Evolutionary conservation across 2,888 invertebrate genomes (phyloP), one percentile per base, ranked within the genome.

Genomic region (Microplitis deprimator): DNA sequence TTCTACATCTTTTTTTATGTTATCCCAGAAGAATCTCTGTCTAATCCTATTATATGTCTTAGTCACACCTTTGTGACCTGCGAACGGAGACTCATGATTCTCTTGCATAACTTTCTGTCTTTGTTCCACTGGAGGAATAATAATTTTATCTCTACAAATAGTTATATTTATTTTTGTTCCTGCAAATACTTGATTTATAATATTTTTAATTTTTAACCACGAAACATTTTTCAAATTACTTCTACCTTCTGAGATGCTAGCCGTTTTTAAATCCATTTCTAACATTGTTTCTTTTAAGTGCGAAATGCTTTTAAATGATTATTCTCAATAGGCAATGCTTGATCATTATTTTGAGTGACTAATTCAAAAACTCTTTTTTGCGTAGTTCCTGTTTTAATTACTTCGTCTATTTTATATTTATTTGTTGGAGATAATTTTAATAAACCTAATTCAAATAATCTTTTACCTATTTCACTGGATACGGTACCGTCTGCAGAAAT

Each of bases 51-150:
- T 38, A 7, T 71, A 72, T n/a, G 72, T 72, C 62, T 72, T 72
- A 3, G 77, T 77, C 10, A 77, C 73, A 13, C 73, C 73, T 77
- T 77, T 77, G 10, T 77, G 77, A 10, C 77, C 77, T 69, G 69
- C 69, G 6, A 73, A 68, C 61, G 73, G 77, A 1, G 77, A 68
- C 62, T 73, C 77, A 16, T 77, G 77, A 59, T 69, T 72, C 73
- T 77, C 77, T 3, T 29, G 13, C n/a, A 76, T 76, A 5, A 76
- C 64, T 75, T 39, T 59, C 0, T 5, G 10, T 60, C 75, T 71
- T 2, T 50, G 17, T 17, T 64, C 73, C 17, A 62, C 16, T 13
- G 75, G 50, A 41, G 78, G 72, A 40, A 71, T 67, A 10, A 75
- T 76, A 1, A 68, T 73, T 64, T 73, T 68, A 16, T 72, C 76